Base-by-base conservation (phyloP, 2,888 invertebrate species). In the Limnephilus auricula region DNA sequence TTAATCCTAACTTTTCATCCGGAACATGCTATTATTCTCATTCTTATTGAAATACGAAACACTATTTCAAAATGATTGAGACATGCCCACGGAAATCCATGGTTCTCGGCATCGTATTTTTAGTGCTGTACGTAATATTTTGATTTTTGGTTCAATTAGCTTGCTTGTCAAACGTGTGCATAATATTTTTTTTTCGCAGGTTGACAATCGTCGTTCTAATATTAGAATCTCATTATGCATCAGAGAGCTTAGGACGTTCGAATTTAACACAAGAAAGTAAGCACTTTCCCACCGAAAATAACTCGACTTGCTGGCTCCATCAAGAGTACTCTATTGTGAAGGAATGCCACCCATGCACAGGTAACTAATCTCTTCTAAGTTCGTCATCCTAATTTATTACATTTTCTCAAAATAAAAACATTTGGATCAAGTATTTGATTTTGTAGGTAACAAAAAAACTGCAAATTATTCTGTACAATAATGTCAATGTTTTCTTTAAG, bases 301-400 rank as follows among this genome's bases (percentile, higher is more conserved):
- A 98, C 94, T 97, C 98, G 0, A 97, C 97, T 15, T 98, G 98
- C 94, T 97, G 97, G 96, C 95, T 97, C 89, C 96, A 96, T 92
- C 98, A 98, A 94, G 96, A 97, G 31, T 98, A 96, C 93, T 96
- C 97, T 93, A 96, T 98, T 32, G 95, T 97, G 32, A 97, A 96
- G 93, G 97, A 98, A 94, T 98, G 98, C 94, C 98, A 98, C 95
- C 98, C 98, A n/a, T 98, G 98, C 95, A 97, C 97, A 94, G 97
- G 98, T 97, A 95, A 85, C 40, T 13, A n/a, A 15, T 10, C 3
- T n/a, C 32, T 80, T 32, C 32, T 65, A 65, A 18, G 25, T 5
- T 65, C 18, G 6, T 65, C 18, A 65, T 65, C 25, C n/a, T n/a
- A 1, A 65, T 65, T n/a, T 65, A 6, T 65, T 65, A 9, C 9